Conservation (phyloP, 2,888 invertebrate genomes). For the Drosophila ezoana region DNA sequence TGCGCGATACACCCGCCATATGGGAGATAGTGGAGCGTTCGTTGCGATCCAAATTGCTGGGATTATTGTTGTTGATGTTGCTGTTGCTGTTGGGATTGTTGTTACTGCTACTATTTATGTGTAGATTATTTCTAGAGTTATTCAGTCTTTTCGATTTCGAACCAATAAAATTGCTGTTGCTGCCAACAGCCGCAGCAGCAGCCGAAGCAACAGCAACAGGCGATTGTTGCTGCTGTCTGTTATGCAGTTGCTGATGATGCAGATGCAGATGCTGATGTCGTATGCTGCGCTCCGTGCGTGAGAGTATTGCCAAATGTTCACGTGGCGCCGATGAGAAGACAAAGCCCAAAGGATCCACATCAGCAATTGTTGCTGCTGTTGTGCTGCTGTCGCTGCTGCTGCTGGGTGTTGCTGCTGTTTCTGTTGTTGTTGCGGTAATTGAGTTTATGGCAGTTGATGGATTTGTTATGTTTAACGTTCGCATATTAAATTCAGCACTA, state of each 20-base stretch:
- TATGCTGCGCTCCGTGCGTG: constrained; percentile 85
- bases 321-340: constrained; percentile 65
- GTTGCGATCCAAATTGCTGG: constrained; percentile 84
- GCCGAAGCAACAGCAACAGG: constrained; percentile 44
- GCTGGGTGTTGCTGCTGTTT: constrained; percentile 40
- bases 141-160: constrained; percentile 85
- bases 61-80: constrained; percentile 67
- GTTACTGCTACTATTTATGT: constrained; percentile 75
- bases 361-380: constrained; percentile 40
- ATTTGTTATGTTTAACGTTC: constrained; percentile 59
- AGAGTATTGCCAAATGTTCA: constrained; percentile 75
- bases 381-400: constrained; percentile 37
- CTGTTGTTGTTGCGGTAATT: constrained; percentile 32
- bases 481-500: constrained; percentile 74
- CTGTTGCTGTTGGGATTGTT: constrained; percentile 59
- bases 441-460: constrained; percentile 52
- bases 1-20: constrained; percentile 92
- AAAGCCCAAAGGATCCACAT: constrained; percentile 60
- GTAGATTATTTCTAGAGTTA: constrained; percentile 82
- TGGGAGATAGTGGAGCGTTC: constrained; percentile 93
- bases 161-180: constrained; percentile 74
- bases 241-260: constrained; percentile 42
- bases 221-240: constrained; percentile 32
- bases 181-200: constrained; percentile 38
- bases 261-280: constrained; percentile 57